Conservation (phyloP, 2,113 vertebrate genomes). For the Hypanus sabinus region DNA sequence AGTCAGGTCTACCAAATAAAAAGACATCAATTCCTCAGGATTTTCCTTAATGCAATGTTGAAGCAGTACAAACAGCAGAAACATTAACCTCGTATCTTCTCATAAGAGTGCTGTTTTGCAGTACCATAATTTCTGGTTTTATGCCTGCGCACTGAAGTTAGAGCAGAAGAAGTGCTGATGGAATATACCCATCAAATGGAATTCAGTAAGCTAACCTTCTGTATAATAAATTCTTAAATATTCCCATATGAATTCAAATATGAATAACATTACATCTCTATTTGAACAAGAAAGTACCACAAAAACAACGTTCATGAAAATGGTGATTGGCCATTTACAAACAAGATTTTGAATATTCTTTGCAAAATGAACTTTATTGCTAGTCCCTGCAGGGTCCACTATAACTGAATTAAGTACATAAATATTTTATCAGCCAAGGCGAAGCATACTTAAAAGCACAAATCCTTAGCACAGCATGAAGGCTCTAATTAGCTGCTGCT, state of each 20-base stretch:
- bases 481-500: not conserved
- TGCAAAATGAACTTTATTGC: not conserved
- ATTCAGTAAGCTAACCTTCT: not conserved
- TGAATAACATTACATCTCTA: not conserved
- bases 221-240: not conserved
- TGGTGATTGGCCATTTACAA: not conserved
- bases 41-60: not conserved
- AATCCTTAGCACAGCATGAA: not conserved
- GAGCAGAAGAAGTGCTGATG: not conserved
- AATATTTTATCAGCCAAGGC: not conserved
- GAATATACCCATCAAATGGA: not conserved
- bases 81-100: too few species aligned
- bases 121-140: not conserved
- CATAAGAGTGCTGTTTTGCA: not conserved
- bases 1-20: not conserved
- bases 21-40: not conserved
- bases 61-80: not conserved
- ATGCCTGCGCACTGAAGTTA: not conserved
- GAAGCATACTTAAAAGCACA: not conserved
- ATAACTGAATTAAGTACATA: not conserved
- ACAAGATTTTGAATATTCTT: not conserved
- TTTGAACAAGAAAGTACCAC: not conserved
- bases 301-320: not conserved
- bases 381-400: not conserved
- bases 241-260: not conserved